Base-by-base conservation (phyloP, 2,888 invertebrate species). In the Fragum fragum region DNA sequence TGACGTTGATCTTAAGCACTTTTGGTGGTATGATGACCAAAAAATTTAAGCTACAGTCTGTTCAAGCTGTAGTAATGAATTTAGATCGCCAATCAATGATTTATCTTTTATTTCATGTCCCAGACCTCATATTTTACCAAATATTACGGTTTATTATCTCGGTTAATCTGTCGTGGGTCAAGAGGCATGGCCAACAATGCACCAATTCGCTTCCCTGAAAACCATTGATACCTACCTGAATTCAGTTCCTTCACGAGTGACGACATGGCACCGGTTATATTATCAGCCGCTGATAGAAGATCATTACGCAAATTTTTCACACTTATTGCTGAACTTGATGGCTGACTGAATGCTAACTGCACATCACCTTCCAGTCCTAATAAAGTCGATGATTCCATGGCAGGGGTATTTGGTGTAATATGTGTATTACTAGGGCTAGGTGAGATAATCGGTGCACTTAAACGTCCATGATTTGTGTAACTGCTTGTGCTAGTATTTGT, bases 251-350 rank as follows among this genome's bases (percentile, higher is more conserved):
- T 96, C 90, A 99, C 99, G 90, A 99, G 96, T 32, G 98, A 98
- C 47, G 98, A 98, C 98, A 99, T 99, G 83, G 99, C 99, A 95
- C 98, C 98, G 83, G 99, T 99, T 89, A 99, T 99, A 36, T 98
- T 98, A 95, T 99, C 99, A 61, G 99, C 99, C 66, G 99, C 99
- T 92, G 97, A 97, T 89, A 99, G 96, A 75, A 99, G 96, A 95
- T 98, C 98, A 93, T 97, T 94, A n/a, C 94, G 88, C 59, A 94
- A 85, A 81, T 91, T 91, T 55, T 90, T 87, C 7, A 91, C 88
- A 78, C 87, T 89, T 16, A 83, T 73, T 7, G 83, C 83, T 55
- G 86, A 83, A 42, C 76, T 89, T 80, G 87, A 82, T 21, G 87
- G 85, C 75, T 92, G 92, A 74, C 91, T 92, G 84, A 95, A 95